Conservation (phyloP, 1,140 invertebrate species). For the Wasmannia auropunctata region DNA sequence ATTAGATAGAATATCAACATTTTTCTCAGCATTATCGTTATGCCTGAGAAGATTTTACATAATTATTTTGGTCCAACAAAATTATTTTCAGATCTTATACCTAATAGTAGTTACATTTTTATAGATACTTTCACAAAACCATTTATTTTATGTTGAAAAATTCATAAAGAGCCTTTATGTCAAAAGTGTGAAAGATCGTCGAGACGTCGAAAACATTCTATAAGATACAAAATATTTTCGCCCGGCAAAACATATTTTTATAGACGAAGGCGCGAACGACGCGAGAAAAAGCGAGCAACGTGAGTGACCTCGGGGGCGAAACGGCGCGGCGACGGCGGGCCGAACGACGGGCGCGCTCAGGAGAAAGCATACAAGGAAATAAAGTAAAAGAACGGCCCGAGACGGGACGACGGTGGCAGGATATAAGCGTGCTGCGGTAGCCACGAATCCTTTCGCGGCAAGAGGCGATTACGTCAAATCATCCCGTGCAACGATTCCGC, state of each 20-base stretch:
- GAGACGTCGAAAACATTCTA: background rate
- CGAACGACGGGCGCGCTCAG: background rate
- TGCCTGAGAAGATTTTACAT: too few species aligned
- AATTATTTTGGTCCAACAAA: too few species aligned
- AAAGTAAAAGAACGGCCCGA: constrained; percentile 27
- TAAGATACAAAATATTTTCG: constrained; percentile 22
- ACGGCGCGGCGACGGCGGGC: background rate
- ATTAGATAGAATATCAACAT: too few species aligned
- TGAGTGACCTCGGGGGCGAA: constrained; percentile 16
- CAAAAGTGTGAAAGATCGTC: background rate
- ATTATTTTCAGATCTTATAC: too few species aligned
- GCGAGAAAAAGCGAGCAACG: constrained; percentile 47
- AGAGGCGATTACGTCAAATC: constrained; percentile 61
- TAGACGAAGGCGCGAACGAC: constrained; percentile 48
- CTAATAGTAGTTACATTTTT: too few species aligned
- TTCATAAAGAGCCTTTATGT: background rate
- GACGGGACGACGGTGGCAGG: constrained; percentile 31
- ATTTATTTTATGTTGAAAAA: background rate
- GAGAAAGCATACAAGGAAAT: constrained; percentile 26
- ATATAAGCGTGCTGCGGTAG: constrained; percentile 56
- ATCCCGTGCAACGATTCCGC: constrained; percentile 56
- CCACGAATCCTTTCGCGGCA: constrained; percentile 52
- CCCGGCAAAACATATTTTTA: constrained; percentile 49
- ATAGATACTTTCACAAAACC: too few species aligned
- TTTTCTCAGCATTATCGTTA: too few species aligned